Conservation (phyloP, 2,113 vertebrate species). For the Hippopotamus amphibius region DNA sequence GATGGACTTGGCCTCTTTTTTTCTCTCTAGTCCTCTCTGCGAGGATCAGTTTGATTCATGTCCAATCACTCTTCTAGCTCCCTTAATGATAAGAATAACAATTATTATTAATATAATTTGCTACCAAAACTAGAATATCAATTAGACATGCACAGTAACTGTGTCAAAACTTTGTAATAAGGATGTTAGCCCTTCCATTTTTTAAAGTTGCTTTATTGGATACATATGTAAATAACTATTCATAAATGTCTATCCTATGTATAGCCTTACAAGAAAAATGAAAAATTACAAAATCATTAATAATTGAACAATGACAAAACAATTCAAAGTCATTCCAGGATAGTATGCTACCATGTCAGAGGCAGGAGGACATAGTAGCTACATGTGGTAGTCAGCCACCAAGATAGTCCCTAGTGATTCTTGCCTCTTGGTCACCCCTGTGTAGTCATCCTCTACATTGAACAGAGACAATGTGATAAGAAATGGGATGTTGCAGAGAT, state of each 20-base stretch:
- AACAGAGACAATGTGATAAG: not conserved
- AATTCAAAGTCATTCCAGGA: not conserved
- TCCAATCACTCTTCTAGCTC: not conserved
- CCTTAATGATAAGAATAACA: not conserved
- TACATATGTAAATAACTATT: not conserved
- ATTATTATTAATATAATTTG: not conserved
- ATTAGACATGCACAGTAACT: not conserved
- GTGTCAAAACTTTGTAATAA: not conserved
- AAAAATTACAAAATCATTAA: slow-evolving; percentile 15
- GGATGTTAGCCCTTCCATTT: not conserved
- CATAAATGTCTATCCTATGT: not conserved
- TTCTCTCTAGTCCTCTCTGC: not conserved
- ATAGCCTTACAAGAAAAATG: not conserved
- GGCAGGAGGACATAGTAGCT: not conserved
- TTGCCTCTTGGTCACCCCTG: not conserved
- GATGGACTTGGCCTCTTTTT: not conserved
- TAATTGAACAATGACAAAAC: not conserved
- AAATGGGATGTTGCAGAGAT: not conserved
- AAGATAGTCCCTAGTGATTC: not conserved
- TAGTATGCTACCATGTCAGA: not conserved
- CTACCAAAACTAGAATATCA: not conserved
- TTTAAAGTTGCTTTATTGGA: not conserved
- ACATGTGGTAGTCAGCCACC: not conserved
- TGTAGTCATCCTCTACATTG: not conserved
- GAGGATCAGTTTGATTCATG: not conserved